These are phyloP conservation scores for Drosophila ercepeae DNA, from an alignment of 1,140 invertebrate genomes.

Conservation along the genomic window DNA sequence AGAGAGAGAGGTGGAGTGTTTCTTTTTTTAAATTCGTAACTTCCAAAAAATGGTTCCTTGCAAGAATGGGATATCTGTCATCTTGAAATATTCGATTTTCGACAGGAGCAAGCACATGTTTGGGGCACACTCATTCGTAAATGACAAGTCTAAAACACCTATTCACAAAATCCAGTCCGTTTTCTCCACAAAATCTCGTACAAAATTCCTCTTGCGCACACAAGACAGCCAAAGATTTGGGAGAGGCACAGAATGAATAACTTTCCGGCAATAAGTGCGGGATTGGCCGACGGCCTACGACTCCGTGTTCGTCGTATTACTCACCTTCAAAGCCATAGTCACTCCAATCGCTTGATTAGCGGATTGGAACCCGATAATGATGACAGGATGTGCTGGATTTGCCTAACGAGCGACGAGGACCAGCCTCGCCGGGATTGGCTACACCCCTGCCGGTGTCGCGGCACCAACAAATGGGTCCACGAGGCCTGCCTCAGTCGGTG, in stretches of 20 bases:
- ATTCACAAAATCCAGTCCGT: background rate
- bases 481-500: conserved; percentile 61
- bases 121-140: background rate
- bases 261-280: background rate
- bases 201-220: conserved; percentile 1
- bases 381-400: conserved; percentile 65
- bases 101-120: no score
- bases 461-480: conserved; percentile 69
- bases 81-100: no score
- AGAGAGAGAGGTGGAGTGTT: background rate
- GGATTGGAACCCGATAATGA: conserved; percentile 8
- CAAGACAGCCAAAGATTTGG: background rate
- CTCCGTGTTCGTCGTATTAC: background rate
- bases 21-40: background rate
- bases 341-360: conserved; percentile 1
- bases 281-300: background rate
- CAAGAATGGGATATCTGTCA: no score
- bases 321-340: background rate
- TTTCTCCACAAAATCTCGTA: background rate
- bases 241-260: background rate
- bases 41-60: background rate
- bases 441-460: conserved; percentile 67
- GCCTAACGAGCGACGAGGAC: conserved; percentile 52
- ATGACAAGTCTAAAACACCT: background rate
- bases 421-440: conserved; percentile 41